Evolutionary conservation across 1,140 invertebrate genomes (phyloP), one percentile per base, ranked within the genome.

Genomic region (Drosophila guanche): DNA sequence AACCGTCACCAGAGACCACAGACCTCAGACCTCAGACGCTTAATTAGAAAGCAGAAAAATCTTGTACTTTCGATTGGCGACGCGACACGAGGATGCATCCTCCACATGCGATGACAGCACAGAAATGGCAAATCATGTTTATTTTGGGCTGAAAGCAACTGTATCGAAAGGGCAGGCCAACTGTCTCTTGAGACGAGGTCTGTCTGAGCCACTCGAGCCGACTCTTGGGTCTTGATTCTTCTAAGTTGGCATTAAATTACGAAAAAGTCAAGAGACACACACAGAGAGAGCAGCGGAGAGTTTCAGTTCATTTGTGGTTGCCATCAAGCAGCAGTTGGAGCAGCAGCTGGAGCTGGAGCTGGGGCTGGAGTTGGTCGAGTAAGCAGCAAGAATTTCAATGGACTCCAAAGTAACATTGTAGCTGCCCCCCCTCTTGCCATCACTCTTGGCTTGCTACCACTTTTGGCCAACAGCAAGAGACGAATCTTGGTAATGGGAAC

Each of bases 221-320:
- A 42, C 65, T 61, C 57, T 46, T 51, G 52, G 42, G 52, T 54
- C 72, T 76, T 59, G 46, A 47, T 46, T 59, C 74, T 76, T 83
- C 79, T 83, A 83, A 84, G 63, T 83, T 83, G 79, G 79, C 79
- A 83, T 83, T 83, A 83, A 83, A 83, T 78, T 83, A 62, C 79
- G 61, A 61, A 45, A 25, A 63, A 22, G 16, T 22, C 22, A 5
- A 20, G 16, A 20, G 16, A 20, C 16, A n/a, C n/a, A n/a, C n/a
- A n/a, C n/a, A n/a, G 25, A 20, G 4, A 27, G 23, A 27, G 46
- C 45, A 5, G 7, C 8, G 2, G 54, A 20, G 69, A 53, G 60
- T 65, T 75, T 48, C 76, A 73, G 76, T 74, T 79, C 76, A 79
- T 78, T 79, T 79, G 76, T 74, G 63, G 69, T 83, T 83, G 16